A percentile compares a stretch with the other conserved stretches of the same genome.
Evolutionary conservation across 1,140 invertebrate genomes (phyloP).

Genomic region (Gonatopus flavifemur): DNA sequence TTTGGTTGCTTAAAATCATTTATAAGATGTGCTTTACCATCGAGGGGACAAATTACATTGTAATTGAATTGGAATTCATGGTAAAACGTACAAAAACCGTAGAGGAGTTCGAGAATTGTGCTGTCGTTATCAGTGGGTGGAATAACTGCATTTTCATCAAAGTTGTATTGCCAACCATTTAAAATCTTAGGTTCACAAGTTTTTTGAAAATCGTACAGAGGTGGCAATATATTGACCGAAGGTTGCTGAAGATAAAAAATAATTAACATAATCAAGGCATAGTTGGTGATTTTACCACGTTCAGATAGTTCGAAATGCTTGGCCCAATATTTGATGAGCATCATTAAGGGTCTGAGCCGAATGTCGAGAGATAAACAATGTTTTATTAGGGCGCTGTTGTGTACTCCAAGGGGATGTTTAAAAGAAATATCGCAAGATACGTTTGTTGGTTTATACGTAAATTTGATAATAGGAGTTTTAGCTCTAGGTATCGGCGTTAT

Average conservation of each 20-base stretch:
- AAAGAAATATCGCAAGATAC: conserved; percentile 71
- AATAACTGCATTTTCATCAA: conserved; percentile 31
- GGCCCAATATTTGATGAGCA: conserved; percentile 73
- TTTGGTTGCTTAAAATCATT: conserved; percentile 47
- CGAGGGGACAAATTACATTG: conserved; percentile 59
- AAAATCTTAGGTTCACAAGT: conserved; percentile 29
- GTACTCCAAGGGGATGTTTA: conserved; percentile 65
- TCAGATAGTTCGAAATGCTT: conserved; percentile 60
- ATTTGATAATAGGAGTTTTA: conserved; percentile 74
- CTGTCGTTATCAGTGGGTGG: conserved; percentile 18
- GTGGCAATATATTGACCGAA: conserved; percentile 49
- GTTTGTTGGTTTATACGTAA: conserved; percentile 59
- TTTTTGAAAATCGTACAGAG: conserved; percentile 48
- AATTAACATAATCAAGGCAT: conserved; percentile 63
- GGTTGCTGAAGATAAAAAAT: conserved; percentile 68
- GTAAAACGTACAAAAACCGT: conserved; percentile 66
- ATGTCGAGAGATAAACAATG: conserved; percentile 62
- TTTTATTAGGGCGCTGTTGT: conserved; percentile 65
- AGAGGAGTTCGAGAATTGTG: conserved; percentile 55
- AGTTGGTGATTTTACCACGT: conserved; percentile 61
- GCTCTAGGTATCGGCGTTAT: conserved; percentile 65
- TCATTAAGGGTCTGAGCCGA: conserved; percentile 61
- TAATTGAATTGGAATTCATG: conserved; percentile 56
- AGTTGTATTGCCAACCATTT: conserved; percentile 59
- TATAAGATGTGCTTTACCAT: conserved; percentile 54